Evolutionary conservation across 1,140 invertebrate genomes (phyloP), one percentile per base, ranked within the genome.

Genomic region (Dendrolimus punctatus): DNA sequence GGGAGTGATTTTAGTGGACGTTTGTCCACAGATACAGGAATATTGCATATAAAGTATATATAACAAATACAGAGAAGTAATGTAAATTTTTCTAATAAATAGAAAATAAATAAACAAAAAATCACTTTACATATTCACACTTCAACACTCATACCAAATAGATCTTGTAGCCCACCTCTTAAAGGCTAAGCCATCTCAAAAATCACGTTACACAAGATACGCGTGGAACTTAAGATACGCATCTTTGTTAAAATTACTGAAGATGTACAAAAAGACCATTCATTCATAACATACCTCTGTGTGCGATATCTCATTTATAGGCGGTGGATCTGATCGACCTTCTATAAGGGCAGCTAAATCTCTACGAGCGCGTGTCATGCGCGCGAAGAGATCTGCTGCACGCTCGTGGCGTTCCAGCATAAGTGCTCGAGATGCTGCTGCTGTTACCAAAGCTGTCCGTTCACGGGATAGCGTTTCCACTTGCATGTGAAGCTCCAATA

Each of bases 351-450:
- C 68, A 4, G 60, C 62, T 5, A 85, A 66, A 3, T 77, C 73
- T 7, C 69, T 60, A 0, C 81, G 66, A 6, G 72, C 71, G 7
- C 76, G 68, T 9, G 69, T 71, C 53, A 76, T 68, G 0, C 64
- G 59, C 0, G 73, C 72, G 43, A 85, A 85, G 8, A 81, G 58
- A 1, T 79, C 75, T 0, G 78, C 78, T 4, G 76, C 67, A 5
- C 81, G 72, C 56, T 85, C 81, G 55, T 83, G 71, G 0, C 81
- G 64, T 62, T 85, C 81, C 47, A 85, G 57, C 81, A 83, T 81
- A 4, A 85, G 66, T 5, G 78, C 76, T 1, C 80, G 75, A 0
- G 81, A 80, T 4, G 80, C 78, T 1, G 78, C 76, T 1, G 78
- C 74, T 5, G 66, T 67, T 50, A 81, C 67, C 46, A 85, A 52